Base-by-base conservation (phyloP, 2,113 vertebrate species). In the Xiphophorus couchianus region DNA sequence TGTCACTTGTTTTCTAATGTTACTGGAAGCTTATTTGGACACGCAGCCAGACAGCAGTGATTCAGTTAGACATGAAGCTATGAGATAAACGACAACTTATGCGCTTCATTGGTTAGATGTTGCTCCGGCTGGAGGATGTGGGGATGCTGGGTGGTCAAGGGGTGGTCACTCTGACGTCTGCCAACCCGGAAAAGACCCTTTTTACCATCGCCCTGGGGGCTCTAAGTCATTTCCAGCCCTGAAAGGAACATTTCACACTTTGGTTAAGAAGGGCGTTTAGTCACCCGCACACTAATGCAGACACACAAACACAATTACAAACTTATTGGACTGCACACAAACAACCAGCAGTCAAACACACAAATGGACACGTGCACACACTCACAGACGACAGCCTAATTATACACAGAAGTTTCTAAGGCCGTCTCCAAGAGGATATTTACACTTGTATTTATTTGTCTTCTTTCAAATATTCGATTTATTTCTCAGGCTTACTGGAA, bases 401-500 rank as follows among this genome's bases (percentile, higher is more conserved):
- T 93, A 89, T 86, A 90, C 88, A 89, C 89, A 90, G 87, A 83
- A 93, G 89, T 93, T 90, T 85, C 81, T 85, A 66, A 72, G 77
- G 83, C 84, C 83, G 84, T 86, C 84, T 91, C 84, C 85, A 89
- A 86, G 80, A 82, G 86, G 85, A 82, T 91, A 94, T 90, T 94
- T 93, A 91, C 92, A 86, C 91, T 86, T 94, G 81, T 91, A 93
- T 94, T 93, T 93, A 90, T 93, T 93, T 93, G 86, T 89, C 84
- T 88, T 90, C 88, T 92, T 89, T 88, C 87, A 93, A 93, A 94
- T 93, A 92, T 92, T 94, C 84, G 66, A 92, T 92, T 90, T 90
- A 91, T 93, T 89, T 90, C 89, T 93, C 88, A 84, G 90, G 92
- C 90, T 93, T 94, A 94, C 92, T 93, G 91, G 93, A 94, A 94